phyloP scores from a whole-genome alignment of 2,797 vertebrate genomes.

The Microchirus variegatus region DNA sequence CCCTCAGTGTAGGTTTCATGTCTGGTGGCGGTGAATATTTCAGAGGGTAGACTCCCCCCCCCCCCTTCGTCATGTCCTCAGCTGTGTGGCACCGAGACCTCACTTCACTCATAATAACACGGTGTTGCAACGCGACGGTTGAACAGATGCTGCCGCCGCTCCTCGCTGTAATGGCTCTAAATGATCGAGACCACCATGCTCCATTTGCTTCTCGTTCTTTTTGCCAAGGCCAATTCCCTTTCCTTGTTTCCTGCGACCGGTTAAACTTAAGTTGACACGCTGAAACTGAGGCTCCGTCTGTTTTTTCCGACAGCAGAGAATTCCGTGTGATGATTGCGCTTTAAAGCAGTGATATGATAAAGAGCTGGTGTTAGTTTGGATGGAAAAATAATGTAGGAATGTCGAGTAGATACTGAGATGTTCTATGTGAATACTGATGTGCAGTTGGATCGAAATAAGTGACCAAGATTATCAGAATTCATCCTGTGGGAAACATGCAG shows the following conservation, averaged over 20 bases:
- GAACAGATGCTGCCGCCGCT: constrained; percentile 43
- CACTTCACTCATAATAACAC: constrained; percentile 47
- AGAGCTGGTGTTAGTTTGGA: constrained; percentile 33
- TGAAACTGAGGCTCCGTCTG: constrained; percentile 33
- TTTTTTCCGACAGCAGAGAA: constrained; percentile 22
- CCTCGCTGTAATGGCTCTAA: constrained; percentile 52
- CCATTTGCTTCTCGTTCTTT: constrained; percentile 63
- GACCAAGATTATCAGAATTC: not conserved
- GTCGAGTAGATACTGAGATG: too few relatives aligned
- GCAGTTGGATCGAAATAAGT: not conserved
- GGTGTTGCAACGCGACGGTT: constrained; percentile 28
- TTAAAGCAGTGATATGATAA: constrained; percentile 19
- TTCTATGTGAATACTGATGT: not conserved
- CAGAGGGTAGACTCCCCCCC: constrained; percentile 60
- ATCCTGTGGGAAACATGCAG: not conserved
- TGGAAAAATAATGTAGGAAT: not conserved
- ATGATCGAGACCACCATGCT: constrained; percentile 62
- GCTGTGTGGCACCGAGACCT: constrained; percentile 25
- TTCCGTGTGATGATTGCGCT: constrained; percentile 32
- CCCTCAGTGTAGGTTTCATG: constrained; percentile 55
- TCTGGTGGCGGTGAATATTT: constrained; percentile 53
- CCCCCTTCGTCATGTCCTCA: too few relatives aligned
- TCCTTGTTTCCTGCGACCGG: constrained; percentile 28
- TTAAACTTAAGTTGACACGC: constrained; percentile 52
- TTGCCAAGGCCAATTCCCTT: constrained; percentile 50